Base-by-base conservation (phyloP, 2,797 vertebrate species). In the Megalops cyprinoides region DNA sequence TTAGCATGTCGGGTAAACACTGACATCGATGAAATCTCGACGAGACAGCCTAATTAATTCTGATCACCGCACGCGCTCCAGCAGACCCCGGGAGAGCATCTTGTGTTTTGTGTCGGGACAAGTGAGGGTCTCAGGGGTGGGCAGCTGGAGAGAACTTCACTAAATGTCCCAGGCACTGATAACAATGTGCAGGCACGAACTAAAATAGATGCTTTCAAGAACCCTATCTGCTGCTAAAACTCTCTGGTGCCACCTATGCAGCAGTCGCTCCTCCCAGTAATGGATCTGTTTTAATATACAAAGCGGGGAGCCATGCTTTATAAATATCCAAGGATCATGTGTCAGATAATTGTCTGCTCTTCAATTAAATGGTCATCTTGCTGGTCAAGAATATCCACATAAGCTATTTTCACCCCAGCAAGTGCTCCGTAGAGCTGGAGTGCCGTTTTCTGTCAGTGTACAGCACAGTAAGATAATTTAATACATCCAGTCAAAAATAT, bases 151-250 rank as follows among this genome's bases (percentile, higher is more conserved):
- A 84, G 80, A 90, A 90, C 89, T 94, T 93, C 85, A 82, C 87
- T 83, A 82, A 89, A 93, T 85, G 90, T 91, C 90, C 74, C 39
- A 87, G 89, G 58, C 86, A 87, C 87, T 84, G 93, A 95, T 94
- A 96, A 94, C 88, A 85, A 84, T 89, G 82, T 76, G 84, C 85
- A 87, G 85, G 90, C 90, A 62, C 51, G 86, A 91, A 94, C 93
- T 91, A 94, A 96, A 96, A 96, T 93, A 96, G 95, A 94, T 89
- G 92, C 93, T 93, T 94, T 93, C 90, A 93, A 88, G 91, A 91
- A 91, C 90, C 90, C 89, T 93, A 91, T 92, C 91, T 91, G 82
- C 69, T 87, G 88, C 89, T 92, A 90, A 92, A 92, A 90, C 87
- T 90, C 87, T 84, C 28, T 81, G 65, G 85, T 87, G 88, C 87